Conservation (phyloP, 2,797 vertebrate genomes). For the Zenarchopterus dispar region DNA sequence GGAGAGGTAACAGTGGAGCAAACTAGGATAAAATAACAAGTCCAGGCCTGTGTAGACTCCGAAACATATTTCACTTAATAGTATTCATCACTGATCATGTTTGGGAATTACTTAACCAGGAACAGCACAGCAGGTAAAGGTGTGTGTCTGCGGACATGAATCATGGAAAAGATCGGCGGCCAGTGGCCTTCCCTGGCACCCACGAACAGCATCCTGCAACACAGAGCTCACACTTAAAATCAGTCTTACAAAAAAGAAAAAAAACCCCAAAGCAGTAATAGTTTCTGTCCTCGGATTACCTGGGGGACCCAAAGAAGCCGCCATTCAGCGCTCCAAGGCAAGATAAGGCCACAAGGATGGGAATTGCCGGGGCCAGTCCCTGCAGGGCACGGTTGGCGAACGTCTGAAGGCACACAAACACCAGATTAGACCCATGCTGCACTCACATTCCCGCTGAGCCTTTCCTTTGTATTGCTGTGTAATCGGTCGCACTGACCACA, state of each 20-base stretch:
- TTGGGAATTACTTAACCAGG: slow-evolving; percentile 78
- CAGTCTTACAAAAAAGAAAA: not conserved
- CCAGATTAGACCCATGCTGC: not conserved
- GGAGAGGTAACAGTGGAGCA: too few relatives aligned
- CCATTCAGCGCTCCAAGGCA: slow-evolving; percentile 95
- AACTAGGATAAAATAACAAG: too few relatives aligned
- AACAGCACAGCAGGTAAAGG: slow-evolving; percentile 94
- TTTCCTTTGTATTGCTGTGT: not conserved
- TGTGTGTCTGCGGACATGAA: slow-evolving; percentile 93
- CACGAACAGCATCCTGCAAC: slow-evolving; percentile 93
- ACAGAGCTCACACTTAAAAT: not conserved
- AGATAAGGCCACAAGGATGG: slow-evolving; percentile 91
- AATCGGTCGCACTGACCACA: slow-evolving; percentile 85
- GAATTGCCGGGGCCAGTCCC: slow-evolving; percentile 86
- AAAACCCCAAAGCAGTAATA: too few relatives aligned
- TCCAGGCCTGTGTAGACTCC: too few relatives aligned
- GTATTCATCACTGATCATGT: not conserved
- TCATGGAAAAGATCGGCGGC: slow-evolving; percentile 96
- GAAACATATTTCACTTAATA: not conserved
- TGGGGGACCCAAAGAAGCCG: slow-evolving; percentile 89
- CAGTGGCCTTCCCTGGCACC: slow-evolving; percentile 96
- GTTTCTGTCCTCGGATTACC: slow-evolving; percentile 70
- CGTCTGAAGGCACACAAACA: slow-evolving; percentile 79
- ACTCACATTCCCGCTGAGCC: not conserved
- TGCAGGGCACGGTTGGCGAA: slow-evolving; percentile 89